phyloP scores from a whole-genome alignment of 2,797 vertebrate species.

The Sebastolobus altivelis region DNA sequence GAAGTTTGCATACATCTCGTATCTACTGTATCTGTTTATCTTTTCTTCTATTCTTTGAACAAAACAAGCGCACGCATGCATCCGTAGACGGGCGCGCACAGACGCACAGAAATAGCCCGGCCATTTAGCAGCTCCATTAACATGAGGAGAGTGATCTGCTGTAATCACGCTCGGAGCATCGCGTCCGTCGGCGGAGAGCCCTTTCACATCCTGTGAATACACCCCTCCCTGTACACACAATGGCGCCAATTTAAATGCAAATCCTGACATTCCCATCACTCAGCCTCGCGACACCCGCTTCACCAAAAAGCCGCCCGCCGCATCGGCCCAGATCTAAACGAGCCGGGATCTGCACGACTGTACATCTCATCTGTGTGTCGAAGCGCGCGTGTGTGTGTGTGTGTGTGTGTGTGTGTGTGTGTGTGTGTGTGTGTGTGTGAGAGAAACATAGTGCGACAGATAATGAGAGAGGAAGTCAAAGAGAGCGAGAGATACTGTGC shows the following conservation, averaged over 20 bases:
- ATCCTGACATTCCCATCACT: conserved; percentile 86
- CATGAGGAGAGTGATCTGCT: conserved; percentile 65
- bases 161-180: conserved; percentile 69
- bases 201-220: conserved; percentile 72
- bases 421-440: conserved; percentile 18
- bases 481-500: conserved; percentile 1
- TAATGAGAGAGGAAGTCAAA: conserved; percentile 50
- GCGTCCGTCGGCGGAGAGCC: conserved; percentile 55
- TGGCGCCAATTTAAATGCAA: conserved; percentile 87
- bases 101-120: conserved; percentile 39
- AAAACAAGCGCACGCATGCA: conserved; percentile 28
- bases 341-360: conserved; percentile 65
- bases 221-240: conserved; percentile 74
- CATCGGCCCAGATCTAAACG: conserved; percentile 73
- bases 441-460: conserved; percentile 19
- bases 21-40: conserved; percentile 32
- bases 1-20: conserved; percentile 10
- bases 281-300: conserved; percentile 56
- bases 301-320: conserved; percentile 47
- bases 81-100: conserved; percentile 7
- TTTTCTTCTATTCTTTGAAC: conserved; percentile 37
- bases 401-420: conserved; percentile 34
- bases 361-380: conserved; percentile 60
- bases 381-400: conserved; percentile 35
- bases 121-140: conserved; percentile 72